These are phyloP conservation scores for Xenus cinereus DNA, from an alignment of 2,113 vertebrate species.

Conservation along the genomic window DNA sequence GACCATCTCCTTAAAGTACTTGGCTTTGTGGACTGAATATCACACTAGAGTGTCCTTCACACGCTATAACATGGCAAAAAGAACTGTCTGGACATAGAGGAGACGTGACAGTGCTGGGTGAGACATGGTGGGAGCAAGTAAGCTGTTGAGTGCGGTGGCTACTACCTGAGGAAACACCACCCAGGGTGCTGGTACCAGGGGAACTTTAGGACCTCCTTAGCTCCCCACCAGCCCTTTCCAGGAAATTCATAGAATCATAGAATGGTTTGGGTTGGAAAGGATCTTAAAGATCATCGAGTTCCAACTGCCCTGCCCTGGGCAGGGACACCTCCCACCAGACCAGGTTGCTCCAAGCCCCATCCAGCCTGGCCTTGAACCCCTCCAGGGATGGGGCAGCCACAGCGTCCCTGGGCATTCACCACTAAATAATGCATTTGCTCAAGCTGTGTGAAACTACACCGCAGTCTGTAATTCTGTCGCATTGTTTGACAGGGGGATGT, in stretches of 20 bases:
- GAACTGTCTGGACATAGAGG: neutral
- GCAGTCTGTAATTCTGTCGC: neutral
- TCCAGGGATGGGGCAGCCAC: too few species aligned
- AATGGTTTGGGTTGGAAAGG: too few species aligned
- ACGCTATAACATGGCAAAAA: neutral
- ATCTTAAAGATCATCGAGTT: too few species aligned
- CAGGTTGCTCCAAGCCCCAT: too few species aligned
- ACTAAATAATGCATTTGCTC: neutral
- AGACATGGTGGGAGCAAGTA: neutral
- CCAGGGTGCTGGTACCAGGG: neutral
- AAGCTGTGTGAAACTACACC: neutral
- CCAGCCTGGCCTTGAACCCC: too few species aligned
- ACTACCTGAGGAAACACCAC: neutral
- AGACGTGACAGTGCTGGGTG: neutral
- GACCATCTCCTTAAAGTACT: neutral
- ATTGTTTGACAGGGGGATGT: neutral
- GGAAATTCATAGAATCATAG: neutral
- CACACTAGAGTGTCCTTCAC: neutral
- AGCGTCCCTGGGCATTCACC: too few species aligned
- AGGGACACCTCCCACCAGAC: too few species aligned
- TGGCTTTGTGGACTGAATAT: neutral
- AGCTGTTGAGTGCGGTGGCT: neutral
- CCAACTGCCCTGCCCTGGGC: too few species aligned
- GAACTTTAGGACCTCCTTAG: neutral
- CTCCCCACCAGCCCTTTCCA: neutral